Evolutionary conservation across 1,140 invertebrate genomes (phyloP).

Genomic region (Bicyclus anynana): DNA sequence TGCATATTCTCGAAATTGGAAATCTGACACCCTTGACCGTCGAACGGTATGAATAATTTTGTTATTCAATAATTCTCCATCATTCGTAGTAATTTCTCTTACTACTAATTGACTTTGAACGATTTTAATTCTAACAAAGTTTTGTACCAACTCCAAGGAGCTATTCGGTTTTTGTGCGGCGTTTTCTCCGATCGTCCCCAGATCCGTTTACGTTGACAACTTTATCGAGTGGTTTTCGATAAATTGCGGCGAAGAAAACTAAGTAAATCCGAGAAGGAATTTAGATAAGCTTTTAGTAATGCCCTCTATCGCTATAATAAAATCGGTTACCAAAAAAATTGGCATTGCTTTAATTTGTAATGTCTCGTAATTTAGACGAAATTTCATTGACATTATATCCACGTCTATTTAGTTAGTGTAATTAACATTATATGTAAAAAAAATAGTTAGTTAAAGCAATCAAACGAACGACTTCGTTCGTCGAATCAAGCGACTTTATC

Average conservation of each 20-base stretch:
- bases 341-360: not conserved
- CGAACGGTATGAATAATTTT: too few species aligned
- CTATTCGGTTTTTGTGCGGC: conserved; percentile 33
- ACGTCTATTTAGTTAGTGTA: too few species aligned
- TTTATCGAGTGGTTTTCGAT: conserved; percentile 75
- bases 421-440: too few species aligned
- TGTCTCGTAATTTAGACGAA: not conserved
- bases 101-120: not conserved
- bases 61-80: too few species aligned
- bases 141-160: conserved; percentile 30
- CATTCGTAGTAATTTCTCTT: too few species aligned
- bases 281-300: conserved; percentile 74
- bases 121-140: not conserved
- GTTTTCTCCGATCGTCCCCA: conserved; percentile 48
- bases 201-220: conserved; percentile 70
- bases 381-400: too few species aligned
- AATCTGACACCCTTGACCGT: too few species aligned
- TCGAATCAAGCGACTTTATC: too few species aligned
- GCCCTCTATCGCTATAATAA: conserved; percentile 65
- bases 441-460: too few species aligned
- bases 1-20: too few species aligned
- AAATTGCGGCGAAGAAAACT: conserved; percentile 74
- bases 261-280: conserved; percentile 75
- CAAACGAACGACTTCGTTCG: too few species aligned
- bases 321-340: conserved; percentile 49